phyloP scores from a whole-genome alignment of 2,113 vertebrate genomes.

The Ictidomys tridecemlineatus region DNA sequence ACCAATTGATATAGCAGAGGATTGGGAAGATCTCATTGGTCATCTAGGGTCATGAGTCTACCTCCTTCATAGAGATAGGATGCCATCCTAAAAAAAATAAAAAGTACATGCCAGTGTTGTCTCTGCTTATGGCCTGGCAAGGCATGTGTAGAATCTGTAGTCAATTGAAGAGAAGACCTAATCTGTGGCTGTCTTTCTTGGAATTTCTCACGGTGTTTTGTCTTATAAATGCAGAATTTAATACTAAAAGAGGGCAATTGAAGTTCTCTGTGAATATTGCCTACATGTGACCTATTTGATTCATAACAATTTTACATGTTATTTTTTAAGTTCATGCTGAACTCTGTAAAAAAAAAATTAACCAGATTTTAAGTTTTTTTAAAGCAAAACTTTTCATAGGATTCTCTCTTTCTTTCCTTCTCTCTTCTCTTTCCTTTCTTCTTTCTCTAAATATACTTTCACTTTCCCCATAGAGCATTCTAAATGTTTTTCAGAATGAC shows the following conservation, averaged over 20 bases:
- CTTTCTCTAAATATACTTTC: no score
- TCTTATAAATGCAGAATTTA: not conserved
- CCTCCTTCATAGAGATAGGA: not conserved
- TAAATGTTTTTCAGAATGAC: not conserved
- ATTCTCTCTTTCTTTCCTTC: not conserved
- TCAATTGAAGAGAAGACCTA: not conserved
- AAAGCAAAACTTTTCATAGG: not conserved
- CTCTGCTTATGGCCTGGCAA: not conserved
- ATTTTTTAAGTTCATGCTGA: not conserved
- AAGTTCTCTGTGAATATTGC: not conserved
- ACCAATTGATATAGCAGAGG: not conserved
- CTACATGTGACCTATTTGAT: not conserved
- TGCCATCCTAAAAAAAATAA: not conserved
- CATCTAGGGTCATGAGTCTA: not conserved
- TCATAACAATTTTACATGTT: not conserved
- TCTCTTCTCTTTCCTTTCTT: not conserved
- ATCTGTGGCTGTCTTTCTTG: not conserved
- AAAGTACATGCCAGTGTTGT: not conserved
- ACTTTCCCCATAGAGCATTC: not conserved
- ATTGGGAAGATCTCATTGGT: not conserved
- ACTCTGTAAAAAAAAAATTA: not conserved
- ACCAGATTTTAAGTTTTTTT: not conserved
- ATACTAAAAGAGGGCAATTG: not conserved
- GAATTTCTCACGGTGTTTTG: not conserved
- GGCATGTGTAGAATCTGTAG: not conserved